A percentile compares a stretch with the other conserved stretches of the same genome.
Conservation (phyloP, 2,888 invertebrate species). For the Drosophila neonasuta region DNA sequence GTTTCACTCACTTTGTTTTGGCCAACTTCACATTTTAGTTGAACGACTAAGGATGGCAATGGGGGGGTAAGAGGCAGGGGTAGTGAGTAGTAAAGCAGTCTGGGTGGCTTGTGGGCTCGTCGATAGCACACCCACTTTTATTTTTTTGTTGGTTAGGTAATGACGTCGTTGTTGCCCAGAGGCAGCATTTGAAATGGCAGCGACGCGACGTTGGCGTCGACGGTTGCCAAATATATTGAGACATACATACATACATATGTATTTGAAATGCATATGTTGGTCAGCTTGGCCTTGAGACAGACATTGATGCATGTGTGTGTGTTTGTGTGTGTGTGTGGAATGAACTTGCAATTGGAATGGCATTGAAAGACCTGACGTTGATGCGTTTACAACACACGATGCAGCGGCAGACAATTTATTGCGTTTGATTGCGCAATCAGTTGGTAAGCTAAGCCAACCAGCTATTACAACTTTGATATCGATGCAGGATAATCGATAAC, state of each 20-base stretch:
- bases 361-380: slow-evolving; percentile 70
- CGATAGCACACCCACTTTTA: slow-evolving; percentile 55
- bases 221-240: slow-evolving; percentile 7
- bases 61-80: neutral
- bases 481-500: neutral
- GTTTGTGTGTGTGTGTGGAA: slow-evolving; percentile 22
- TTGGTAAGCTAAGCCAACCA: slow-evolving; percentile 7
- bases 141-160: slow-evolving; percentile 42
- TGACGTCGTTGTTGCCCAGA: slow-evolving; percentile 46
- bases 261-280: slow-evolving; percentile 54
- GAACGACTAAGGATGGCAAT: neutral
- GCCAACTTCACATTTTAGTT: neutral
- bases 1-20: slow-evolving; percentile 48
- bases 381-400: slow-evolving; percentile 42
- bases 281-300: slow-evolving; percentile 70
- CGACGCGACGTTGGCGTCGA: neutral
- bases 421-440: slow-evolving; percentile 55
- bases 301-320: slow-evolving; percentile 10
- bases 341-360: slow-evolving; percentile 66
- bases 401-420: slow-evolving; percentile 4
- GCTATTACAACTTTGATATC: neutral
- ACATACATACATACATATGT: slow-evolving; percentile 10
- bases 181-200: slow-evolving; percentile 13
- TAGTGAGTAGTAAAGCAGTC: neutral
- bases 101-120: slow-evolving; percentile 66